Base-by-base conservation (phyloP, 2,113 vertebrate genomes). In the Brachyhypopomus occidentalis region DNA sequence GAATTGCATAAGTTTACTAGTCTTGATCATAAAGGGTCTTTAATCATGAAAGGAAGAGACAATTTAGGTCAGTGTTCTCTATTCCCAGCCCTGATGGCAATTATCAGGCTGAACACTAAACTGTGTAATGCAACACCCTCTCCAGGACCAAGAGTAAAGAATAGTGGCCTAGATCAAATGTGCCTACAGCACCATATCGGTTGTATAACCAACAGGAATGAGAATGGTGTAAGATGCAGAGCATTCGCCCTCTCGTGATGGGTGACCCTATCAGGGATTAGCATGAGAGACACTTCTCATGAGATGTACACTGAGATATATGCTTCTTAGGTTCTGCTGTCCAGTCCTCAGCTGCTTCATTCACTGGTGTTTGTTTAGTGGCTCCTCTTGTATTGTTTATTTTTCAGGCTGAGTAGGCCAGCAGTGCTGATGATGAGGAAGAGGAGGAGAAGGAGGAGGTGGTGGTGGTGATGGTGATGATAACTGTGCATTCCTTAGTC, bases 191-290 rank as follows among this genome's bases (percentile, higher is more conserved):
- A 17, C n/a, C 41, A 3, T 72, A 16, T 72, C 25, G 25, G 70
- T 72, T 52, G 41, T 23, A 52, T 72, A 55, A 72, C 41, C 16
- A n/a, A 75, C 60, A 60, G 59, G 34, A 75, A 75, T 60, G 34
- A 75, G 56, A 75, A 59, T 62, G 17, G 56, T 14, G 34, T 59
- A 17, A 25, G 11, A 63, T 66, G 56, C 30, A 60, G 73, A 38
- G 56, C 12, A 52, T 52, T 52, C 12, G 12, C 45, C 12, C 45
- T 75, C 27, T 56, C n/a, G 73, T 60, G 56, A 14, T 38, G 19
- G 11, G 73, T 25, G 56, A 6, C 56, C 16, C 38, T 59, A 22
- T 41, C 17, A 62, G 34, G 11, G 34, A 45, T 20, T 45, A 19
- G 19, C 25, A 19, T 74, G 27, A 23, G 27, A 23, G 2, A 27